phyloP scores from a whole-genome alignment of 2,888 invertebrate genomes.

The Drosophila phalerata region DNA sequence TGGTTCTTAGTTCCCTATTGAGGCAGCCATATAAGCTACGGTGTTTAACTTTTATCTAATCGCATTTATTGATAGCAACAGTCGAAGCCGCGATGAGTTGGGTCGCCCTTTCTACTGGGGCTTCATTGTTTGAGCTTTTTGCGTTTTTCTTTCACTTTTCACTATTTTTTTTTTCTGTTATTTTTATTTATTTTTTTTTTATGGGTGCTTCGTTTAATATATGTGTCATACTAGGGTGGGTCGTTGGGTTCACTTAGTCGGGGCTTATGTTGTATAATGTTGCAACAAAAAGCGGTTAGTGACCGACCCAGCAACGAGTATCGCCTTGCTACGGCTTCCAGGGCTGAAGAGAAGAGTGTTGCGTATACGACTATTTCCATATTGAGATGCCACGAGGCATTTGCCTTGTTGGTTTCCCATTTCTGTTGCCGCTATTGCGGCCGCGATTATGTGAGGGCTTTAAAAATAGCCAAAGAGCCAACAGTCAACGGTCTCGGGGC shows the following conservation, averaged over 20 bases:
- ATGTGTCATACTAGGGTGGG: slow-evolving; percentile 64
- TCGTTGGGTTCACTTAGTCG: slow-evolving; percentile 18
- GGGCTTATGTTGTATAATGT: slow-evolving; percentile 73
- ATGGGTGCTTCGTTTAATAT: slow-evolving; percentile 52
- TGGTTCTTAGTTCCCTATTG: slow-evolving; percentile 1
- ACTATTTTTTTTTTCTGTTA: not conserved
- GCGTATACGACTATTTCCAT: slow-evolving; percentile 36
- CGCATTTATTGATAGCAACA: slow-evolving; percentile 71
- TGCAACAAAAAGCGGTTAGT: slow-evolving; percentile 68
- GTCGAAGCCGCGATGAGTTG: slow-evolving; percentile 46
- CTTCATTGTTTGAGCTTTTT: slow-evolving; percentile 55
- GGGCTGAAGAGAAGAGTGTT: slow-evolving; percentile 23
- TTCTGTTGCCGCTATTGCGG: slow-evolving; percentile 12
- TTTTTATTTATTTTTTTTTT: slow-evolving; percentile 26
- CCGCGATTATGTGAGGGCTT: slow-evolving; percentile 40
- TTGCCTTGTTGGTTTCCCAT: slow-evolving; percentile 26
- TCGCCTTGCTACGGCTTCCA: slow-evolving; percentile 64
- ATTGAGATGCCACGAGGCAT: slow-evolving; percentile 25
- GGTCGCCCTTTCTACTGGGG: slow-evolving; percentile 25
- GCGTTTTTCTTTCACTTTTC: slow-evolving; percentile 31
- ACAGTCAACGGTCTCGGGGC: slow-evolving; percentile 10
- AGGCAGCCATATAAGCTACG: slow-evolving; percentile 55
- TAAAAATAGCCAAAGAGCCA: slow-evolving; percentile 48
- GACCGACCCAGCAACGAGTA: slow-evolving; percentile 55
- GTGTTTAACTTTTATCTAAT: slow-evolving; percentile 69